phyloP scores from a whole-genome alignment of 1,140 invertebrate genomes.

The Drosophila varians region DNA sequence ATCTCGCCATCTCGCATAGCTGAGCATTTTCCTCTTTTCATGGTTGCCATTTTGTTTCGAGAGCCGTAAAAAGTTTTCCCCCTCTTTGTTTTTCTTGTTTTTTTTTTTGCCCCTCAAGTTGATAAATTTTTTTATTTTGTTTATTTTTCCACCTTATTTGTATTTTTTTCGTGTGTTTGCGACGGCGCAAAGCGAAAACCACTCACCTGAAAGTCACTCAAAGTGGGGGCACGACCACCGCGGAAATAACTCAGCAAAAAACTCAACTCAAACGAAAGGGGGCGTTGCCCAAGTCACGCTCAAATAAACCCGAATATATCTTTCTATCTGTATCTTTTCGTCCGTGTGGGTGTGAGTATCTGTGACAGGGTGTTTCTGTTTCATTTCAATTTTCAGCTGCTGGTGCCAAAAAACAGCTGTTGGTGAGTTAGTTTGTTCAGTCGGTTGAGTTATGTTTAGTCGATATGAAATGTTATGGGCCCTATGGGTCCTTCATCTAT shows the following conservation, averaged over 20 bases:
- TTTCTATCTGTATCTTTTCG: neutral
- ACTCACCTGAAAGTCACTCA: slow-evolving; percentile 51
- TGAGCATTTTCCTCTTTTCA: slow-evolving; percentile 58
- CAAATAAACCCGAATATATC: neutral
- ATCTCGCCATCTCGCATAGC: slow-evolving; percentile 40
- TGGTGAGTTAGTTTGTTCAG: slow-evolving; percentile 9
- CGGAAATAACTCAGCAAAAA: slow-evolving; percentile 30
- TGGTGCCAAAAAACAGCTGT: slow-evolving; percentile 68
- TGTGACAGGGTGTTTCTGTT: slow-evolving; percentile 61
- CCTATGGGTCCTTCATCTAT: slow-evolving; percentile 12
- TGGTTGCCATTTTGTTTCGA: slow-evolving; percentile 81
- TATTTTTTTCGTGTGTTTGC: slow-evolving; percentile 37
- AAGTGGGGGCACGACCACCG: slow-evolving; percentile 10
- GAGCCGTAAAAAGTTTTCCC: slow-evolving; percentile 63
- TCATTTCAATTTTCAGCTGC: slow-evolving; percentile 63
- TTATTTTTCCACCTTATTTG: slow-evolving; percentile 34
- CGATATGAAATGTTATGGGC: slow-evolving; percentile 20
- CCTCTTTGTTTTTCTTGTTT: slow-evolving; percentile 53
- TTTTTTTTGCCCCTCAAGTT: slow-evolving; percentile 26
- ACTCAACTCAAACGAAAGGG: slow-evolving; percentile 18
- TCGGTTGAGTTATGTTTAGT: slow-evolving; percentile 60
- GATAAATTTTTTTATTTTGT: slow-evolving; percentile 17
- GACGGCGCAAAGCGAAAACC: slow-evolving; percentile 45
- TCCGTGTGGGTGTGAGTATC: neutral
- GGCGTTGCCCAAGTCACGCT: slow-evolving; percentile 40